Percentiles rank a stretch among this genome's conserved stretches.
These are phyloP conservation scores for Hiodon tergisus DNA, from an alignment of 2,113 vertebrate species.

Conservation along the genomic window DNA sequence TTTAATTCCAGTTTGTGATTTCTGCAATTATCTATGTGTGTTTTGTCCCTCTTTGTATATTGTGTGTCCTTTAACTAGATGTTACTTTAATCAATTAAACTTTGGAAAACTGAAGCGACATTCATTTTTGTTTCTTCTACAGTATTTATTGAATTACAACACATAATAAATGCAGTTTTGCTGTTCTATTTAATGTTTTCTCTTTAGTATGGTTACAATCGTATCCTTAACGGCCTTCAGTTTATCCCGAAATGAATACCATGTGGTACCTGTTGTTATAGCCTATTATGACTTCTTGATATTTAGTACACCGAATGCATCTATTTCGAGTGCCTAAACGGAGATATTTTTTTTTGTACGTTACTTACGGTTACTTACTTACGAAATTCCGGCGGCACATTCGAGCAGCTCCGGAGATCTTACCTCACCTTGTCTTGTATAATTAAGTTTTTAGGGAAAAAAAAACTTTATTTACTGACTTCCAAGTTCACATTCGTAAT, in stretches of 20 bases:
- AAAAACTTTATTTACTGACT: too few relatives aligned
- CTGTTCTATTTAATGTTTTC: not conserved
- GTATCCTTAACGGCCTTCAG: not conserved
- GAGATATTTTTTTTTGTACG: too few relatives aligned
- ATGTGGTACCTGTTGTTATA: not conserved
- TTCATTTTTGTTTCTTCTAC: not conserved
- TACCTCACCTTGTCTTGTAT: too few relatives aligned
- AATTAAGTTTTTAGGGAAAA: too few relatives aligned
- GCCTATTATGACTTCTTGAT: too few relatives aligned
- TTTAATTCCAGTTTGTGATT: not conserved
- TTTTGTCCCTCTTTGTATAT: not conserved
- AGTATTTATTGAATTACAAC: not conserved
- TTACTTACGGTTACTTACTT: too few relatives aligned
- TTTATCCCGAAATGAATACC: not conserved
- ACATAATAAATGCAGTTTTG: not conserved
- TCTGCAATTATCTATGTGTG: conserved; percentile 5
- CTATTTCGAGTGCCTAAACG: too few relatives aligned
- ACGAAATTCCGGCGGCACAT: too few relatives aligned
- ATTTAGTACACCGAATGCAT: too few relatives aligned
- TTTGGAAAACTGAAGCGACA: conserved; percentile 19
- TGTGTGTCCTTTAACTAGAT: conserved; percentile 12
- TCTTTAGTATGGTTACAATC: not conserved
- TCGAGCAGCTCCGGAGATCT: too few relatives aligned
- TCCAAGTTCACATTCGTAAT: too few relatives aligned
- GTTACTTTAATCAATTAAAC: conserved; percentile 24